These are phyloP conservation scores for Arnoldichthys spilopterus DNA, from an alignment of 2,797 vertebrate species.

Conservation along the genomic window DNA sequence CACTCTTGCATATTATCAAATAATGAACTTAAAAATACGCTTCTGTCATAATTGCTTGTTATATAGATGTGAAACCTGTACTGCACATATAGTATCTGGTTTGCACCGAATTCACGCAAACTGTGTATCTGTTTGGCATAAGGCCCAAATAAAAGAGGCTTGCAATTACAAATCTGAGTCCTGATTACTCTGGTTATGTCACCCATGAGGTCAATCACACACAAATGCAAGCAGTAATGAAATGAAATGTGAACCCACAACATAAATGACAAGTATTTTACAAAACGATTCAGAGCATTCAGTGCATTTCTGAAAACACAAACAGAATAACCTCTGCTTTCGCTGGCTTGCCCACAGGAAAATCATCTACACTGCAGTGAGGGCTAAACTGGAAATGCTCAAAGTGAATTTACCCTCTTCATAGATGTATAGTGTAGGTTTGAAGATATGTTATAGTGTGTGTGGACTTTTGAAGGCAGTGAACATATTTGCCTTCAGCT, in stretches of 20 bases:
- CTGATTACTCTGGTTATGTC: background rate
- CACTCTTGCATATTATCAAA: background rate
- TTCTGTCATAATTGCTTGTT: background rate
- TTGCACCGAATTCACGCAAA: background rate
- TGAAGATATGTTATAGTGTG: background rate
- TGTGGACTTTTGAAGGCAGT: too few species aligned
- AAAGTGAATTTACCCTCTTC: too few species aligned
- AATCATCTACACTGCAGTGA: background rate
- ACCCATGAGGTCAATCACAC: background rate
- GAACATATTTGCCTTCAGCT: background rate
- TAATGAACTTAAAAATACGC: background rate
- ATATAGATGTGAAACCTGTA: background rate
- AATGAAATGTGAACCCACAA: background rate
- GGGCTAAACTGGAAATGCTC: background rate
- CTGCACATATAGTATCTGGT: background rate
- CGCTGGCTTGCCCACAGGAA: background rate
- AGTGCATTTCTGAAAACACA: background rate
- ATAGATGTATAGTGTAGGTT: background rate
- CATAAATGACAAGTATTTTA: too few species aligned
- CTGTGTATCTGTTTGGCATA: background rate
- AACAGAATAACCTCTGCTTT: background rate
- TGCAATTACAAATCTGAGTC: background rate
- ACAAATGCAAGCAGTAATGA: background rate
- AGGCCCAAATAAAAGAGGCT: too few species aligned
- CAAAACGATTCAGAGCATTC: background rate